Conservation (phyloP, 1,140 invertebrate genomes). For the Drosophila ironensis region DNA sequence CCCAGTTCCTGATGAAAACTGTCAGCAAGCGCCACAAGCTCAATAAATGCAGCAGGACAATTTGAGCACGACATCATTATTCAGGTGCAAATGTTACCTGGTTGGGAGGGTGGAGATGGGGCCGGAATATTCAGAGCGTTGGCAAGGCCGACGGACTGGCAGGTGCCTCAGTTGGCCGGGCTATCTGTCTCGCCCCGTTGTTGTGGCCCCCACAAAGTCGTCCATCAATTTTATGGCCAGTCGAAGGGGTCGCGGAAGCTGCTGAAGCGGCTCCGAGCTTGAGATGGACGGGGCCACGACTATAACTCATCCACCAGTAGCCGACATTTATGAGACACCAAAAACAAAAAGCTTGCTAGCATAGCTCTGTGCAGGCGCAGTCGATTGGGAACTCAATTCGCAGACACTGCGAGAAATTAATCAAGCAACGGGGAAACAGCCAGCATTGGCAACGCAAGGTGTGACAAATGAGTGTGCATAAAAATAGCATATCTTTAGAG, state of each 20-base stretch:
- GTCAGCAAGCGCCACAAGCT: constrained; percentile 43
- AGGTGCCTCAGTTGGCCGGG: not conserved
- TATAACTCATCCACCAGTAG: constrained; percentile 35
- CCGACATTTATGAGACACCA: constrained; percentile 47
- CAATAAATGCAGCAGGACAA: constrained; percentile 33
- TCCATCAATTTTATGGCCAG: constrained; percentile 44
- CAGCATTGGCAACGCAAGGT: too few relatives aligned
- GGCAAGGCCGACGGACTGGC: constrained; percentile 21
- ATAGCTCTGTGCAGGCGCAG: constrained; percentile 18
- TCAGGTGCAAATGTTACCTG: constrained; percentile 58
- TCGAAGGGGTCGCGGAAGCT: constrained; percentile 6
- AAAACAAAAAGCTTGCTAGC: too few relatives aligned
- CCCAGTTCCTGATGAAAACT: constrained; percentile 27
- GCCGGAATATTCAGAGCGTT: not conserved
- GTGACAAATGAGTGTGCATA: not conserved
- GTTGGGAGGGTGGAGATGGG: constrained; percentile 6
- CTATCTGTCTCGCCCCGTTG: not conserved
- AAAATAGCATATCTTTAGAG: not conserved
- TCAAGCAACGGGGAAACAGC: too few relatives aligned
- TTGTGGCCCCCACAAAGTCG: constrained; percentile 26
- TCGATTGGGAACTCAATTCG: constrained; percentile 10
- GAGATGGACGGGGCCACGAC: constrained; percentile 12
- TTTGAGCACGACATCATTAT: constrained; percentile 54
- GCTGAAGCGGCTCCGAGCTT: constrained; percentile 3
- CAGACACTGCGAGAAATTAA: constrained; percentile 1